Evolutionary conservation across 2,113 vertebrate species (phyloP).

Genomic region (Lagopus leucura): DNA sequence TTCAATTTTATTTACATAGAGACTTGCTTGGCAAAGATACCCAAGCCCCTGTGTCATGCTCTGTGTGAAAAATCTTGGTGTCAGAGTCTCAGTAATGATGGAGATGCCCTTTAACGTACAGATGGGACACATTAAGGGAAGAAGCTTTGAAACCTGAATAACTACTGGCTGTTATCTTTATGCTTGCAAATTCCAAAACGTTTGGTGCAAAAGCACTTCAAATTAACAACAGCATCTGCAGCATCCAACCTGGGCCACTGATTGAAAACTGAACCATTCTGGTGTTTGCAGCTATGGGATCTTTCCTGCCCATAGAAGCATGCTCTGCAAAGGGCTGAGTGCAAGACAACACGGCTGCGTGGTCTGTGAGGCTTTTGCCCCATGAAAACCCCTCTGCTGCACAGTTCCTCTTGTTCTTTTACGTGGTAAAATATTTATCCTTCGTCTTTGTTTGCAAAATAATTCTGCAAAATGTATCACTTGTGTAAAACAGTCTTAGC

Average conservation of each 20-base stretch:
- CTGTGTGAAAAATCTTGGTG: background rate
- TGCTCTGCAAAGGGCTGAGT: background rate
- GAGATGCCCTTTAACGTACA: background rate
- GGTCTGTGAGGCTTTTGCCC: background rate
- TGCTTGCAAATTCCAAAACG: background rate
- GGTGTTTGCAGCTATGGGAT: background rate
- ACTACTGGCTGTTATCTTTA: background rate
- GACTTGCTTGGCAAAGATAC: background rate
- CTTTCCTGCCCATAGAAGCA: background rate
- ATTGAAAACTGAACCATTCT: background rate
- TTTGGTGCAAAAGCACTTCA: background rate
- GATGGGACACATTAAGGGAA: background rate
- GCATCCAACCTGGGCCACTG: background rate
- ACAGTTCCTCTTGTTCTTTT: background rate
- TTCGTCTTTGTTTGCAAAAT: background rate
- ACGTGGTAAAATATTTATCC: background rate
- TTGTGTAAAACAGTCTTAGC: background rate
- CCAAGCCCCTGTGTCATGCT: background rate
- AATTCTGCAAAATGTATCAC: background rate
- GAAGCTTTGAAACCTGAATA: background rate
- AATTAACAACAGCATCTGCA: too few species aligned
- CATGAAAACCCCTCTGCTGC: background rate
- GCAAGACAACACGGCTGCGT: fast-evolving
- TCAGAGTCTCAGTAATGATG: background rate
- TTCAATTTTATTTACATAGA: background rate